Percentiles rank a stretch among this genome's conserved stretches.
Evolutionary conservation across 2,113 vertebrate species (phyloP).

Genomic region (Rutilus rutilus): DNA sequence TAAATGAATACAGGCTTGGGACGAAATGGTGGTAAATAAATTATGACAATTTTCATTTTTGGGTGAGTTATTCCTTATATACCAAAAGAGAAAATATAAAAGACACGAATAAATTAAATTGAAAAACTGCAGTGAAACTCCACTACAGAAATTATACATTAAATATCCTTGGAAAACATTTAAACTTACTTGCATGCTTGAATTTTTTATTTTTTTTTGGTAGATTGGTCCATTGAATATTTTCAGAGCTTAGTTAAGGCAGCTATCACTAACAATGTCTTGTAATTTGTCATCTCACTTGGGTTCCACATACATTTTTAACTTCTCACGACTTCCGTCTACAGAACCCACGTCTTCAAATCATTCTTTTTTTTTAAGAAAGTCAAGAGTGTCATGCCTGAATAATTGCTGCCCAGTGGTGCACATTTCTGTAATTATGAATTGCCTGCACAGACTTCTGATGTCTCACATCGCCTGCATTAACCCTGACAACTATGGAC

Average conservation of each 20-base stretch:
- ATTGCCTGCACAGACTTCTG: conserved; percentile 35
- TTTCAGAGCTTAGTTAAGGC: background rate
- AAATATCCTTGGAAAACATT: background rate
- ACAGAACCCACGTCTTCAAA: background rate
- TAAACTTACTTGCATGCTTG: background rate
- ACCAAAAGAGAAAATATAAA: background rate
- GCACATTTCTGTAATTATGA: conserved; percentile 37
- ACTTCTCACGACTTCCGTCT: background rate
- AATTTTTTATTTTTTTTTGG: too few relatives aligned
- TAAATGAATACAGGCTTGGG: background rate
- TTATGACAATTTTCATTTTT: background rate
- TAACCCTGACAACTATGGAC: conserved; percentile 16
- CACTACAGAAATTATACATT: background rate
- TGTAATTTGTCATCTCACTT: background rate
- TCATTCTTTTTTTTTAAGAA: background rate
- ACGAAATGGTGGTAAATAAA: background rate
- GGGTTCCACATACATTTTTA: background rate
- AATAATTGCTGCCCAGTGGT: conserved; percentile 35
- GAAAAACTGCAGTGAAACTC: background rate
- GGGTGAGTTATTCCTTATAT: background rate
- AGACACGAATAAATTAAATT: background rate
- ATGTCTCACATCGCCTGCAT: conserved; percentile 38
- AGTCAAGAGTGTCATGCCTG: conserved; percentile 29
- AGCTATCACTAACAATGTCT: conserved; percentile 2
- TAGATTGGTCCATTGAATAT: background rate